phyloP scores from a whole-genome alignment of 2,888 invertebrate species.

The Melinaea menophilus region DNA sequence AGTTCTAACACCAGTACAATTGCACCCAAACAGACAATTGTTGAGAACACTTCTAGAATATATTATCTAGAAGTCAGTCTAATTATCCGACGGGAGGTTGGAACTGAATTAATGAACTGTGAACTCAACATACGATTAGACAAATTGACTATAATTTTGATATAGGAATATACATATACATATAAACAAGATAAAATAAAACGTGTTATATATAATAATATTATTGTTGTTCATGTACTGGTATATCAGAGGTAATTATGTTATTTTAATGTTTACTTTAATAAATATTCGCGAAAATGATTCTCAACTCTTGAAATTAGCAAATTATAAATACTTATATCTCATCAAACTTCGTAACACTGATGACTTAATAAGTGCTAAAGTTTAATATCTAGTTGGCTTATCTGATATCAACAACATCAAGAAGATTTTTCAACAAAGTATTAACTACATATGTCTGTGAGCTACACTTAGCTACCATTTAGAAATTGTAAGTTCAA shows the following conservation, averaged over 20 bases:
- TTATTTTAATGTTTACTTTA: too few species aligned
- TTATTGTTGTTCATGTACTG: too few species aligned
- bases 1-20: too few species aligned
- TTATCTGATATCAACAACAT: conserved; percentile 26
- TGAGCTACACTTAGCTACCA: neutral
- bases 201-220: too few species aligned
- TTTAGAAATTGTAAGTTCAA: too few species aligned
- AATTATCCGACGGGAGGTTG: neutral
- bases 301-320: conserved; percentile 8
- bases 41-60: conserved; percentile 4
- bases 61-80: neutral
- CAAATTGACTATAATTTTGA: neutral
- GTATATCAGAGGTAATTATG: too few species aligned
- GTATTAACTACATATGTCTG: neutral
- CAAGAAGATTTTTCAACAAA: conserved; percentile 3
- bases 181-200: too few species aligned
- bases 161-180: too few species aligned
- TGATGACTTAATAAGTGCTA: conserved; percentile 40
- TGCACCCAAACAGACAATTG: neutral
- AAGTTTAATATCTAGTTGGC: conserved; percentile 36
- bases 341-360: conserved; percentile 36
- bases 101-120: neutral
- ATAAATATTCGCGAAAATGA: neutral
- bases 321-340: conserved; percentile 30
- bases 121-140: neutral